Evolutionary conservation across 2,113 vertebrate genomes (phyloP).

Genomic region (Glaucidium brasilianum): DNA sequence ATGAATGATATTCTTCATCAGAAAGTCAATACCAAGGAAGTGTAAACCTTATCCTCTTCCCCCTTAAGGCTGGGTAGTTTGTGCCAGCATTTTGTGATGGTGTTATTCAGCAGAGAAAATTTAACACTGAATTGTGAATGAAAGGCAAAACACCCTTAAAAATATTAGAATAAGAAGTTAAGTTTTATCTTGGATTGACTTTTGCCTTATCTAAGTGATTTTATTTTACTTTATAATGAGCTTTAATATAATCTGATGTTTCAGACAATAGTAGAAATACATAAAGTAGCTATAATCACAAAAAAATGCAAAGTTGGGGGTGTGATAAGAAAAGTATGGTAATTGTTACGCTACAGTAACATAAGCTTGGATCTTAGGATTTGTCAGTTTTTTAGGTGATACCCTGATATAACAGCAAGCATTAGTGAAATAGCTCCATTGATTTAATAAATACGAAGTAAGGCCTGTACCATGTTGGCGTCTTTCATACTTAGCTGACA

Average conservation of each 20-base stretch:
- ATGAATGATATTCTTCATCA: background rate
- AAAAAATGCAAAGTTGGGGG: background rate
- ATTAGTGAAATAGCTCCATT: background rate
- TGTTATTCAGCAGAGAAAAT: constrained; percentile 4
- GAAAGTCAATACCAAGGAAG: background rate
- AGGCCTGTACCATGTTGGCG: background rate
- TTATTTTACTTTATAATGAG: constrained; percentile 14
- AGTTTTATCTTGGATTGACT: background rate
- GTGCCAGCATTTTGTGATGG: background rate
- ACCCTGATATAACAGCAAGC: background rate
- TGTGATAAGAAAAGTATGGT: background rate
- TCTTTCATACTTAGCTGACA: background rate
- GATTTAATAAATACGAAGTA: background rate
- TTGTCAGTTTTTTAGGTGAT: background rate
- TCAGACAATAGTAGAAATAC: background rate
- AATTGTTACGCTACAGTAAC: background rate
- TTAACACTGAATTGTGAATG: background rate
- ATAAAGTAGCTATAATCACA: background rate
- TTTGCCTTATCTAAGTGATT: constrained; percentile 34
- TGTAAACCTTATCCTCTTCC: background rate
- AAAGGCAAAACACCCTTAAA: background rate
- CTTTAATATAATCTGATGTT: background rate
- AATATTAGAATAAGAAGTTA: background rate
- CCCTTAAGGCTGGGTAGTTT: background rate
- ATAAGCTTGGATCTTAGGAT: background rate